phyloP scores from a whole-genome alignment of 2,888 invertebrate species.

The Chloroclysta siterata region DNA sequence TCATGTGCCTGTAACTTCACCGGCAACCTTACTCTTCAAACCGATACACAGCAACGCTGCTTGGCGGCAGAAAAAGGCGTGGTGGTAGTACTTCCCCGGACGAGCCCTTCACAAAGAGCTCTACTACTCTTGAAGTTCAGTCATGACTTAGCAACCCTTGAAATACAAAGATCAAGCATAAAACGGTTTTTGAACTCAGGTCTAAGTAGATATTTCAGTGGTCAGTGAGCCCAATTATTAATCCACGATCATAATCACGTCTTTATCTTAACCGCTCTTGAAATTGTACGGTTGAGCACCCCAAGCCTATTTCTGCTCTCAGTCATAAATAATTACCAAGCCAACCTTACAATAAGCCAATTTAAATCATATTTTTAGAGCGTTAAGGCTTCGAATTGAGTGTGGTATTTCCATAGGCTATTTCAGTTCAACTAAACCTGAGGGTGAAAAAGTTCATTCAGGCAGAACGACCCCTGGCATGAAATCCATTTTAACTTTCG shows the following conservation, averaged over 20 bases:
- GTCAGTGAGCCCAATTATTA: neutral
- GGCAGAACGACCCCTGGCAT: slow-evolving; percentile 59
- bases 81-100: too few relatives aligned
- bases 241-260: slow-evolving; percentile 12
- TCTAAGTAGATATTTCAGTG: neutral
- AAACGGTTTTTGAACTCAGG: neutral
- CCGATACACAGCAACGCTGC: too few relatives aligned
- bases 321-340: slow-evolving; percentile 37
- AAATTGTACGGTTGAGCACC: slow-evolving; percentile 6
- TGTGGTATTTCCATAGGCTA: slow-evolving; percentile 41
- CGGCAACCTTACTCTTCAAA: too few relatives aligned
- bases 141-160: too few relatives aligned
- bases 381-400: slow-evolving; percentile 29
- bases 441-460: slow-evolving; percentile 63
- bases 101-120: too few relatives aligned
- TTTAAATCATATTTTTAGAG: slow-evolving; percentile 13
- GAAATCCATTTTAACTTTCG: slow-evolving; percentile 52
- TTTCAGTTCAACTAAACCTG: slow-evolving; percentile 56
- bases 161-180: neutral
- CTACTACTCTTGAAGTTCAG: too few relatives aligned
- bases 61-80: too few relatives aligned
- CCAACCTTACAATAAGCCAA: slow-evolving; percentile 3
- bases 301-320: slow-evolving; percentile 29
- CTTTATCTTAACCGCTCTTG: slow-evolving; percentile 10
- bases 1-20: too few relatives aligned